These are phyloP conservation scores for Boloria euphrosyne DNA, from an alignment of 2,888 invertebrate genomes.

Conservation along the genomic window DNA sequence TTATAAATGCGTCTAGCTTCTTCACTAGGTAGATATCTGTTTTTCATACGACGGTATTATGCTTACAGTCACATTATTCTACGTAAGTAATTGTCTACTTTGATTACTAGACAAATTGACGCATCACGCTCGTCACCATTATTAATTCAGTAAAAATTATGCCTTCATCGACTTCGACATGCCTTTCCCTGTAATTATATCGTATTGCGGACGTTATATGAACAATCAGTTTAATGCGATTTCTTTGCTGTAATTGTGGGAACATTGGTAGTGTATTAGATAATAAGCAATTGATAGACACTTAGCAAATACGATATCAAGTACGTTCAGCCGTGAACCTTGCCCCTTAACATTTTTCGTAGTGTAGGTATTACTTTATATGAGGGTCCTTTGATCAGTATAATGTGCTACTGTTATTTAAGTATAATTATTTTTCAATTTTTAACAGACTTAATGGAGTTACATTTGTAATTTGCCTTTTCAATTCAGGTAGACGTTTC, in stretches of 20 bases:
- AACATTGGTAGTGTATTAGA: slow-evolving; percentile 24
- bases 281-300: slow-evolving; percentile 27
- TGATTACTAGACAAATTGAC: slow-evolving; percentile 54
- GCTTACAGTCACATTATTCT: not conserved
- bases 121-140: slow-evolving; percentile 55
- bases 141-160: slow-evolving; percentile 71
- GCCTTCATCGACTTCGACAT: slow-evolving; percentile 66
- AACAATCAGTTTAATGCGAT: slow-evolving; percentile 69
- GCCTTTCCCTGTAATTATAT: slow-evolving; percentile 68
- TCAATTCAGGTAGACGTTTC: slow-evolving; percentile 62
- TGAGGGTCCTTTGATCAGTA: slow-evolving; percentile 6
- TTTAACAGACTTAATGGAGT: slow-evolving; percentile 28
- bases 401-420: slow-evolving; percentile 8
- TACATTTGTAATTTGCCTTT: slow-evolving; percentile 45
- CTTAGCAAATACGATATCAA: slow-evolving; percentile 16
- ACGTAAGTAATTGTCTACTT: slow-evolving; percentile 42
- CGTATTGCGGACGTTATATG: slow-evolving; percentile 65
- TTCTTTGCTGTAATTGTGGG: slow-evolving; percentile 65
- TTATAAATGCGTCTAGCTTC: not conserved
- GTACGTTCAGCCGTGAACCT: not conserved
- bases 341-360: not conserved
- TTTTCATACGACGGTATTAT: not conserved
- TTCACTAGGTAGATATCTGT: too few relatives aligned
- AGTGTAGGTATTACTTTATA: not conserved
- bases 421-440: slow-evolving; percentile 11